Conservation (phyloP, 2,797 vertebrate species). For the Harpagifer antarcticus region DNA sequence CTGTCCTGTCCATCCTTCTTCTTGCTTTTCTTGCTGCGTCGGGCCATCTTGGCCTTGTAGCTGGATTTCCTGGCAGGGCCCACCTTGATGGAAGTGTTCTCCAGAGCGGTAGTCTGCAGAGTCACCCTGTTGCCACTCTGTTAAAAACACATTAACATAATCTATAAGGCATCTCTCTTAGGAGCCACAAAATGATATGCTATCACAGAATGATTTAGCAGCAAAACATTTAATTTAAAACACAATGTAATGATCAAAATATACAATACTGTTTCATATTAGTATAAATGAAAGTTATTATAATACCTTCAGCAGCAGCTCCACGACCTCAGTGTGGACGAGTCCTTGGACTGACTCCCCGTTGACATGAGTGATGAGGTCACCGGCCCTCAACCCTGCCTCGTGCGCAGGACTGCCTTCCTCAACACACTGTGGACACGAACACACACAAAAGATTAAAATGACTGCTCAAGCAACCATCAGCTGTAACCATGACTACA, state of each 20-base stretch:
- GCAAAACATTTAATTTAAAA: neutral
- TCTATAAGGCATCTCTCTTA: neutral
- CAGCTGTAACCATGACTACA: neutral
- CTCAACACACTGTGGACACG: slow-evolving; percentile 88
- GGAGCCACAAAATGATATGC: slow-evolving; percentile 12
- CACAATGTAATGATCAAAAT: neutral
- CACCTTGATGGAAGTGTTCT: slow-evolving; percentile 95
- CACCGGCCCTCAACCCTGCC: slow-evolving; percentile 90
- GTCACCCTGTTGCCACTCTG: slow-evolving; percentile 93
- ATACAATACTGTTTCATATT: neutral
- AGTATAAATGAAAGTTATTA: neutral
- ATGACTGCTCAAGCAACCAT: slow-evolving; percentile 24
- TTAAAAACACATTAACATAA: slow-evolving; percentile 18
- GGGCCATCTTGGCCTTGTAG: slow-evolving; percentile 92
- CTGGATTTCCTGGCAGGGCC: slow-evolving; percentile 92
- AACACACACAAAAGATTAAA: slow-evolving; percentile 23
- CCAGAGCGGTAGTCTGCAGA: slow-evolving; percentile 91
- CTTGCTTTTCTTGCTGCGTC: slow-evolving; percentile 91
- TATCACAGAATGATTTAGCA: neutral
- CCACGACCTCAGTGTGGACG: slow-evolving; percentile 93
- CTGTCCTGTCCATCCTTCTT: slow-evolving; percentile 91
- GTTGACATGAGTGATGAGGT: slow-evolving; percentile 94
- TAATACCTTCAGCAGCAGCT: slow-evolving; percentile 93
- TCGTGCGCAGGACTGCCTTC: slow-evolving; percentile 93
- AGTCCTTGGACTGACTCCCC: slow-evolving; percentile 93